Base-by-base conservation (phyloP, 2,888 invertebrate genomes). In the Stegophylla sp. region DNA sequence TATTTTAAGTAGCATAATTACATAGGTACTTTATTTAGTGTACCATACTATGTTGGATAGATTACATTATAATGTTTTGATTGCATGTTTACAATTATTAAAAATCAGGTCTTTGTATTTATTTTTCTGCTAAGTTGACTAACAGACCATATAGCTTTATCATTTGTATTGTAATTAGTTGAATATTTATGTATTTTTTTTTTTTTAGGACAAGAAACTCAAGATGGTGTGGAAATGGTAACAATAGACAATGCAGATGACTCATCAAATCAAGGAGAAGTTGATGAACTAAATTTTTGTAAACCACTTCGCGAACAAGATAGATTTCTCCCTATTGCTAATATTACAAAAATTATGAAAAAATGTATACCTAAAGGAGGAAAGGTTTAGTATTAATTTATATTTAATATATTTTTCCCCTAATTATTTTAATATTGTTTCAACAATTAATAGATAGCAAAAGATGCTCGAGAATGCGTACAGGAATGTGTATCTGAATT, bases 401-500 rank as follows among this genome's bases (percentile, higher is more conserved):
- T 34, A 34, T n/a, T n/a, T n/a, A n/a, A n/a, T n/a, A 3, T 4
- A 17, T 17, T n/a, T 51, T 7, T n/a, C 51, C n/a, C 15, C 4
- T 15, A 15, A 51, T 51, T 51, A 0, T n/a, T 15, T 15, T 0
- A 7, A n/a, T 9, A 9, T 9, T 51, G 1, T n/a, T 51, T 51
- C 26, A 13, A 26, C 2, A 51, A 63, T 59, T 81, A 26, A 83
- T 87, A 94, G 92, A 97, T 98, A 85, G 97, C 98, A 2, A 98
- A 98, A 89, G 99, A 99, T 88, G 98, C 99, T 0, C 91, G 99
- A 84, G 98, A 99, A 88, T 98, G 98, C 88, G 96, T 98, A 12
- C 98, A 99, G 87, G 99, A 99, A 87, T 98, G 99, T 88, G 97
- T 99, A 75, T 98, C 98, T 0, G 99, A 99, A 86, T 99, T 99